Evolutionary conservation across 2,888 invertebrate genomes (phyloP), one percentile per base, ranked within the genome.

Genomic region (Aricia artaxerxes): DNA sequence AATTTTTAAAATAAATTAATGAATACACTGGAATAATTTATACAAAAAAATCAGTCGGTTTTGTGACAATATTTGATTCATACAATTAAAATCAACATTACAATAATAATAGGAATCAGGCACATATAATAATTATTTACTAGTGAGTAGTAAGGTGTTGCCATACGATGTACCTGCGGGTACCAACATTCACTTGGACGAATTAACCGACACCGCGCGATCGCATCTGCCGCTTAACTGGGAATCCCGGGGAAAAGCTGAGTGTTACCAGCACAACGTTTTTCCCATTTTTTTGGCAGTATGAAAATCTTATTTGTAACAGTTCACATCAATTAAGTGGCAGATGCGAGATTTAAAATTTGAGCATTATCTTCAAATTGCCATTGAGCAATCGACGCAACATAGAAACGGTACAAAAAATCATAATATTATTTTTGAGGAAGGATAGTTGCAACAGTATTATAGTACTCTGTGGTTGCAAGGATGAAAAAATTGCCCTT

Each of bases 1-100:
- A 85, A 90, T 88, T 92, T 93, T 92, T 90, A 90, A 93, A 92
- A 92, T 94, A 94, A 93, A 93, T 92, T 92, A 92, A 90, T 87
- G 88, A 91, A 91, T 92, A 93, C 91, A 92, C 91, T 92, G 93
- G 90, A 92, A 94, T 92, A 92, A 92, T 93, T 93, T 92, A 93
- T 92, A 94, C 90, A 93, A 73, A 80, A 79, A 90, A 92, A 89
- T 93, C 94, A 94, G 94, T 94, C 94, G 90, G 90, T 92, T 91
- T 69, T 91, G 89, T 90, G 94, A 94, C 92, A 90, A 88, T 89
- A 91, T 91, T 93, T 90, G 91, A 92, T 93, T 91, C 92, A 87
- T 91, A 91, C 90, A 91, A 91, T 90, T 91, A 92, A 89, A 91
- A 93, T 91, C 89, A 93, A 91, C 90, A 90, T 89, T 92, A 94